Conservation (phyloP, 2,113 vertebrate genomes). For the Pao palembangensis region DNA sequence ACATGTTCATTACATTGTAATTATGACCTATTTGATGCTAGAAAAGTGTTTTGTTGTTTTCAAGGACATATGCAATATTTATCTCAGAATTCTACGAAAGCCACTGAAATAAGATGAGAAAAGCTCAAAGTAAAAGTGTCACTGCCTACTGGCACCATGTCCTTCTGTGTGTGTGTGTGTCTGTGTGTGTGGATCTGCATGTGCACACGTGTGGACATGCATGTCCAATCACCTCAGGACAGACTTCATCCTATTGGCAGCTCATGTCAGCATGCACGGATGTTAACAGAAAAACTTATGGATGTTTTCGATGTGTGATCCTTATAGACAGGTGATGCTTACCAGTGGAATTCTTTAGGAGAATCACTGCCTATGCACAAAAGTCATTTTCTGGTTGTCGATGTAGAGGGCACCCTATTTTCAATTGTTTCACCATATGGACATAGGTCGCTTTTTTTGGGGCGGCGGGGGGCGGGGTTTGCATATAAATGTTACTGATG, state of each 20-base stretch:
- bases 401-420: slow-evolving; percentile 30
- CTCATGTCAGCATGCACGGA: slow-evolving; percentile 41
- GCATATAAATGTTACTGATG: neutral
- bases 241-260: slow-evolving; percentile 48
- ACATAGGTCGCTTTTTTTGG: slow-evolving; percentile 5
- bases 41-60: no score
- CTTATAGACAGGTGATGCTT: slow-evolving; percentile 29
- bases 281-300: slow-evolving; percentile 47
- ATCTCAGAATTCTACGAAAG: no score
- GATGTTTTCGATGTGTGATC: slow-evolving; percentile 47
- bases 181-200: neutral
- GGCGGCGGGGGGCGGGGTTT: neutral
- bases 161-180: neutral
- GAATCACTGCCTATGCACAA: slow-evolving; percentile 19
- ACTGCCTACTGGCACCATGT: no score
- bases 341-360: slow-evolving; percentile 22
- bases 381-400: slow-evolving; percentile 36
- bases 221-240: slow-evolving; percentile 37
- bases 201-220: slow-evolving; percentile 8
- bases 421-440: slow-evolving; percentile 33
- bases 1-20: no score
- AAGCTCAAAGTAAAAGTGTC: no score
- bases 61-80: no score
- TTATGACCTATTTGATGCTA: no score
- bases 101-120: no score